Evolutionary conservation across 2,797 vertebrate species (phyloP), one percentile per base, ranked within the genome.

Genomic region (Vultur gryphus): DNA sequence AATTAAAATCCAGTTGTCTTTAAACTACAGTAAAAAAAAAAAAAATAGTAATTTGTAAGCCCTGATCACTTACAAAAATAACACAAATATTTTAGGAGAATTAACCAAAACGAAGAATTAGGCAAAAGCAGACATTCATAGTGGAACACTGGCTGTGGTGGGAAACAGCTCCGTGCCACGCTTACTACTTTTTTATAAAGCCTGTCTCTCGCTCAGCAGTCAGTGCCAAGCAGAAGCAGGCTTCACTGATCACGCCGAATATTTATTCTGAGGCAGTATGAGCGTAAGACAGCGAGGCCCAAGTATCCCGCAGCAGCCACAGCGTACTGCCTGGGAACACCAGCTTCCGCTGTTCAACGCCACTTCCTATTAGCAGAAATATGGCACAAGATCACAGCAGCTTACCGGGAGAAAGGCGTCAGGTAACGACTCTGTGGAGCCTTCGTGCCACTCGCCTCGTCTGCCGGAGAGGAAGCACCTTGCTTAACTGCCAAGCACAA

Each of bases 341-440:
- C 78, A 55, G 39, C 82, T 84, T 95, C 93, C 70, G 66, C 64
- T 92, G 55, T 52, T 57, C 41, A 80, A 10, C 8, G 9, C 12
- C 57, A 13, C 16, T 35, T 65, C 25, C 29, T 54, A 16, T 17
- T 13, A 35, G 11, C 0, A 75, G 35, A 29, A 39, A 17, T 2
- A 19, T 3, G 18, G 26, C 13, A 19, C 16, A 9, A 2, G 10
- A 0, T 29, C 46, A 9, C 59, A 80, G 81, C 43, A 37, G 31
- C 49, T 29, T 37, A 31, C 44, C 37, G 46, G 26, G 28, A 80
- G 64, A 77, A 31, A 19, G 37, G 3, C 13, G 6, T 13, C 57
- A 62, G 84, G 69, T 58, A 35, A 8, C 1, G 3, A 11, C 23
- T 1, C 23, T 18, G 9, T 0, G 2, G 10, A 39, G 39, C 24